These are phyloP conservation scores for Hypomecis punctinalis DNA, from an alignment of 2,888 invertebrate species.

Conservation along the genomic window DNA sequence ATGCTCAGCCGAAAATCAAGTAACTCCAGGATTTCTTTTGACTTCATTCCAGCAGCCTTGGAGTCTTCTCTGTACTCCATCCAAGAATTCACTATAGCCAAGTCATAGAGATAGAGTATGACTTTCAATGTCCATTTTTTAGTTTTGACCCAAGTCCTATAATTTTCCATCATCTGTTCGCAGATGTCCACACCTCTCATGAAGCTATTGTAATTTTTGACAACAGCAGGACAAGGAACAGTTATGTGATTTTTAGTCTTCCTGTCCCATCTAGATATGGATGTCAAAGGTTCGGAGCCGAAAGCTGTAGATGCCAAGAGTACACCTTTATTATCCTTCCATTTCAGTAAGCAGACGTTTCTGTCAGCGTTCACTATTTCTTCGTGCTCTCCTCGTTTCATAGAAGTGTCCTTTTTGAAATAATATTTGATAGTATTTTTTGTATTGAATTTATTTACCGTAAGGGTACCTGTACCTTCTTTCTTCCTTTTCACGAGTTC, in stretches of 20 bases:
- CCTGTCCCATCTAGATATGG: no score
- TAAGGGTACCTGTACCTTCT: background rate
- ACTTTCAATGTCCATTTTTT: conserved; percentile 47
- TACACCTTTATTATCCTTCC: conserved; percentile 49
- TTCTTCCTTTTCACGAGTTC: conserved; percentile 35
- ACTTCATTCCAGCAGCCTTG: background rate
- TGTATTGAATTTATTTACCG: no score
- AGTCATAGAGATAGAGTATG: no score
- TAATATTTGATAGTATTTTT: no score
- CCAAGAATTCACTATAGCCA: conserved; percentile 37
- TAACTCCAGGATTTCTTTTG: conserved; percentile 38
- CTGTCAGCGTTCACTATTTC: conserved; percentile 41
- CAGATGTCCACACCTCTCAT: conserved; percentile 49
- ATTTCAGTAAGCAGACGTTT: conserved; percentile 44
- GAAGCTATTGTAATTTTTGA: conserved; percentile 44
- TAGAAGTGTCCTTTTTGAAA: conserved; percentile 32
- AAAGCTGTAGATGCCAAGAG: conserved; percentile 43
- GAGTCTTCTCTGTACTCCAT: background rate
- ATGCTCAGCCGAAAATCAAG: conserved; percentile 32
- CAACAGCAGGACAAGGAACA: conserved; percentile 44
- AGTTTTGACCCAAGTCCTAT: conserved; percentile 44
- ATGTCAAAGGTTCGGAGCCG: conserved; percentile 41
- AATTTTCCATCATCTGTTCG: conserved; percentile 46
- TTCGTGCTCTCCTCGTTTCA: conserved; percentile 41
- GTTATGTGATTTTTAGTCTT: conserved; percentile 25